Evolutionary conservation across 2,888 invertebrate genomes (phyloP), one percentile per base, ranked within the genome.

Genomic region (Drosophila algonquin): DNA sequence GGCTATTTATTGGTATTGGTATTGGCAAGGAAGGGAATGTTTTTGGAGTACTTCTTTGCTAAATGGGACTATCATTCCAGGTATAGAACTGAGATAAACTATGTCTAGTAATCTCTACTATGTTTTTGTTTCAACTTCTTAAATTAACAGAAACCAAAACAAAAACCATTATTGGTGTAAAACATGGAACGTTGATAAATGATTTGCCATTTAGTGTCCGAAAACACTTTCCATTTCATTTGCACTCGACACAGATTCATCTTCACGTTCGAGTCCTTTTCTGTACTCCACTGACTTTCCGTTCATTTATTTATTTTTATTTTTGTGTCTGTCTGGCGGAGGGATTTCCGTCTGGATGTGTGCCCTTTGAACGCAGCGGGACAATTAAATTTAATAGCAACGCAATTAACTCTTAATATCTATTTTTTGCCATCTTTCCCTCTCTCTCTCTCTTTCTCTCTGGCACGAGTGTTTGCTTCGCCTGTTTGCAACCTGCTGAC

Each of bases 391-490:
- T 89, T 82, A 87, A 87, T 87, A 79, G 79, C 86, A 79, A 64
- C 76, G 78, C 89, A 85, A 87, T 87, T 87, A 87, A 87, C 83
- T 89, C 86, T 87, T 85, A 82, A 89, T 87, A 89, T 86, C 71
- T 80, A 84, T 81, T 65, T 73, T 70, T 68, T 12, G 62, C 57
- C 74, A 60, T 64, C 61, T 60, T 21, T 3, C 21, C 3, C 21
- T 60, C 61, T 68, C 60, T 73, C 47, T 5, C 52, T 3, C 21
- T 21, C 21, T 60, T 59, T 68, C 60, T 73, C 47, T 5, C 52
- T 27, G 51, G 53, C 30, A 30, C 30, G 8, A 32, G 18, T 63
- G 55, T 50, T 63, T 54, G 27, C 51, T 24, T 10, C 62, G 58
- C 58, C 58, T 16, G 51, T 55, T 47, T 63, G 54, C 58, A 55